Conservation (phyloP, 2,888 invertebrate species). For the Gonocerus acuteangulatus region DNA sequence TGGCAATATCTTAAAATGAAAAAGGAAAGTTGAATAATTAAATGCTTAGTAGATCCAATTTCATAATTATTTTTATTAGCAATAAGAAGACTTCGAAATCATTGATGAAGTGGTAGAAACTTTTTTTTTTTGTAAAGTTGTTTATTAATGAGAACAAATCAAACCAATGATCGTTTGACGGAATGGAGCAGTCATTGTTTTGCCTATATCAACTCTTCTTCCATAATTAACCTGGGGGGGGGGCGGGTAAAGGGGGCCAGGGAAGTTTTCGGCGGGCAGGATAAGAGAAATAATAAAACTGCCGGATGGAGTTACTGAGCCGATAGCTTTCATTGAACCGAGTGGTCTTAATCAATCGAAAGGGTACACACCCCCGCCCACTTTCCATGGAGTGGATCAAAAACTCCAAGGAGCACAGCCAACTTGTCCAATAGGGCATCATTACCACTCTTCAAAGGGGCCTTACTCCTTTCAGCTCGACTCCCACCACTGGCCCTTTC, state of each 20-base stretch:
- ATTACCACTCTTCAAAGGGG: constrained; percentile 19
- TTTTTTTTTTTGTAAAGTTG: too few species aligned
- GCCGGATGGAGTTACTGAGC: neutral
- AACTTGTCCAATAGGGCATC: constrained; percentile 20
- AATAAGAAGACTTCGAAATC: too few species aligned
- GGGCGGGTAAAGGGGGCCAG: neutral
- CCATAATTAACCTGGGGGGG: constrained; percentile 13
- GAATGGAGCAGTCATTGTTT: constrained; percentile 10
- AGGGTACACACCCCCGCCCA: constrained; percentile 8
- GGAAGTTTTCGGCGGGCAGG: constrained; percentile 12
- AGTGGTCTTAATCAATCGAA: constrained; percentile 27
- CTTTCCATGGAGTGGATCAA: neutral
- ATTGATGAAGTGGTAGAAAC: too few species aligned
- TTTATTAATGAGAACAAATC: neutral
- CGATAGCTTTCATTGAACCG: constrained; percentile 25
- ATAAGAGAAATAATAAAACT: constrained; percentile 14
- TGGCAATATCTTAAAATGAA: too few species aligned
- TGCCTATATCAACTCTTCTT: constrained; percentile 3
- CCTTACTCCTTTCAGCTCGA: neutral
- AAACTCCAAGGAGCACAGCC: neutral
- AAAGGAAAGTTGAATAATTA: too few species aligned
- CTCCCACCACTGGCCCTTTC: neutral
- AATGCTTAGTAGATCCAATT: too few species aligned
- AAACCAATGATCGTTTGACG: neutral
- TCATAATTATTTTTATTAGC: too few species aligned